These are phyloP conservation scores for Apostichopus parvimensis DNA, from an alignment of 35 echinoderm and acorn worm species.

Conservation along the genomic window DNA sequence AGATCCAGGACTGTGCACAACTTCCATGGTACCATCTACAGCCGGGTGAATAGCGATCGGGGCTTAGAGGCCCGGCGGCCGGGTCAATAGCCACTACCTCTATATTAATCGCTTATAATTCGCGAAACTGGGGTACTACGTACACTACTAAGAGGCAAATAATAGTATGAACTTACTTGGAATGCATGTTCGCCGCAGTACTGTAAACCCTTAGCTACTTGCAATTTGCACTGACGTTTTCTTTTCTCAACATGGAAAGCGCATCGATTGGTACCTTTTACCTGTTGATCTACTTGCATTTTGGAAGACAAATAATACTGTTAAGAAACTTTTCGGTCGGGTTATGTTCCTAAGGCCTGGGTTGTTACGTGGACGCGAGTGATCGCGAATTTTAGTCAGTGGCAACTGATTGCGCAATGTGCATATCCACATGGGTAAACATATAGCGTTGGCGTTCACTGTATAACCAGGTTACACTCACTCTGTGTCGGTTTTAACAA, in stretches of 20 bases:
- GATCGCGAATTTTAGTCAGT: background rate
- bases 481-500: too few relatives aligned
- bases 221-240: conserved; percentile 12
- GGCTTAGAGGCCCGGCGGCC: too few relatives aligned
- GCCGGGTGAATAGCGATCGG: too few relatives aligned
- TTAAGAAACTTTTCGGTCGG: too few relatives aligned
- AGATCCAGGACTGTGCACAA: too few relatives aligned
- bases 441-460: background rate
- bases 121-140: background rate
- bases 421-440: too few relatives aligned
- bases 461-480: background rate
- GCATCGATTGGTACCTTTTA: background rate
- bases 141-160: background rate
- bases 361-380: too few relatives aligned
- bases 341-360: too few relatives aligned
- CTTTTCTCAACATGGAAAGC: conserved; percentile 19
- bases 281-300: background rate
- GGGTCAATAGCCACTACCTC: too few relatives aligned
- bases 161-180: background rate
- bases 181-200: conserved; percentile 32
- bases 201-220: conserved; percentile 33
- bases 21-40: too few relatives aligned
- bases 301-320: background rate
- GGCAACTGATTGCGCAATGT: background rate
- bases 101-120: background rate